Evolutionary conservation across 23 tunicate genomes (phyloP), one percentile per base, ranked within the genome.

Genomic region (Ciona savignyi): DNA sequence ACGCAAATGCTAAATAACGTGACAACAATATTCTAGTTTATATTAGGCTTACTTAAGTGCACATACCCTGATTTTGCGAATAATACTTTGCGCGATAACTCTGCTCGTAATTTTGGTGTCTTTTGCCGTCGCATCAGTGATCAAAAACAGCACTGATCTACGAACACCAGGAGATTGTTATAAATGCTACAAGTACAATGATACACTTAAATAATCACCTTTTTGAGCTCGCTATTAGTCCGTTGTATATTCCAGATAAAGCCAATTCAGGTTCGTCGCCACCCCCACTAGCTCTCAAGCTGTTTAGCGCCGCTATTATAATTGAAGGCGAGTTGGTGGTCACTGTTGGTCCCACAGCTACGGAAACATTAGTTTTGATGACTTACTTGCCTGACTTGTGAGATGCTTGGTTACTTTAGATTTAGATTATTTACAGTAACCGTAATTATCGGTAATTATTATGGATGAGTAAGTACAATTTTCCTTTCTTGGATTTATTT

Each of bases 201-300:
- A n/a, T 22, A 35, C 28, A 27, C 3, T 23, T 73, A 26, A 23
- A 27, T 28, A 22, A 6, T 22, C 48, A 84, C 92, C 92, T 79
- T 42, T 61, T 31, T 19, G 79, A 77, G 31, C 84, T 79, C 3
- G 33, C 48, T 23, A 83, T 68, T 0, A 85, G 56, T 9, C 80
- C 92, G 29, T 34, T 1, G 1, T 51, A 24, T 2, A 85, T 85
- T 33, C 92, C 92, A 24, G 28, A 66, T 65, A 72, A 3, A 0
- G 92, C 92, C 32, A 79, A 66, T 51, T 85, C 92, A 21, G 92
- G 92, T 25, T 25, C 62, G 51, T 85, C 85, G n/a, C 92, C 92
- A 1, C 92, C 92, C 19, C 92, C 92, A 0, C 24, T 6, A 1
- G 92, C 92, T 31, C 1, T 25, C 25, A 85, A 77, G 4, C 33